Evolutionary conservation across 2,113 vertebrate species (phyloP), one percentile per base, ranked within the genome.

Genomic region (Hippocampus mohnikei): DNA sequence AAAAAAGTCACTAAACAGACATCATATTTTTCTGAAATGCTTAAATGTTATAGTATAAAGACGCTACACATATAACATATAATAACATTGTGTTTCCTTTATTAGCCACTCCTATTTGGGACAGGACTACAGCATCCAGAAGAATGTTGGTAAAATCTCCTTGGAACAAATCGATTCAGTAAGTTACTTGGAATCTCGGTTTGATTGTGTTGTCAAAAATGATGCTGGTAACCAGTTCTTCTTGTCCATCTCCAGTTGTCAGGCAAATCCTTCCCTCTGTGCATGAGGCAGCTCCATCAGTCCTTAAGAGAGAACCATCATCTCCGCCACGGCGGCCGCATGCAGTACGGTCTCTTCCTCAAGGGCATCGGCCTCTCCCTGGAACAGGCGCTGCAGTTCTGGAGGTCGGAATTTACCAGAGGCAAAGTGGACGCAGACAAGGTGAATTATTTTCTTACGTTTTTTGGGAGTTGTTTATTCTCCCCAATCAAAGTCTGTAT

Each of bases 261-360:
- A 13, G 84, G 81, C 75, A 98, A 94, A 74, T 98, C 97, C 0
- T 99, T 95, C 85, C 96, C 97, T 0, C 93, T 93, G 5, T 99
- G 97, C 79, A 99, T 98, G 97, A 92, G 95, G 59, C 95, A 98
- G 87, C 75, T 99, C 72, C 97, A 99, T 87, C 93, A 91, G 87
- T 82, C 90, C 11, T 88, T 99, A 1, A 88, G 94, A 33, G 97
- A 98, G 20, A 94, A 86, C 83, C 97, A 99, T 78, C 97, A 99
- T 66, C 95, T 99, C 25, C 95, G 97, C 0, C 97, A 99, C 0
- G 97, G 97, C 0, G 97, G 97, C 9, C 94, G 96, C 0, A 96
- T 99, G 96, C 97, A 99, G 50, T 99, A 98, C 0, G 97, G 97
- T 0, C 95, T 99, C 48, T 99, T 96, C 89, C 90, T 99, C 6